Evolutionary conservation across 2,113 vertebrate species (phyloP), one percentile per base, ranked within the genome.

Genomic region (Pipra filicauda): DNA sequence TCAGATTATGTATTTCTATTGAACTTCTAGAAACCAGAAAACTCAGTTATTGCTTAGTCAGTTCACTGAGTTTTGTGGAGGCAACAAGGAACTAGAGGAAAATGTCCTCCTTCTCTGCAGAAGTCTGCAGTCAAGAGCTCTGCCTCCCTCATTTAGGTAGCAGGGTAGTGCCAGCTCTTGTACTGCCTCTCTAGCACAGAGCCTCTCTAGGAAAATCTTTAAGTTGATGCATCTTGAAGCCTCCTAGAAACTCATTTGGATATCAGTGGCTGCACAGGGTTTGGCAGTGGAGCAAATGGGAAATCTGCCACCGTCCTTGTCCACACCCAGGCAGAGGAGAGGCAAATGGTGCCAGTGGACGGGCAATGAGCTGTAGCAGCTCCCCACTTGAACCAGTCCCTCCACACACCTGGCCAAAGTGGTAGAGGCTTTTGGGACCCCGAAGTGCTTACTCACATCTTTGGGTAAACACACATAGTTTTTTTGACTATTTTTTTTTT

Each of bases 301-400:
- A 57, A 5, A 1, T 41, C 46, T 58, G 46, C 23, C 43, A 39
- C 49, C 0, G 0, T 39, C 44, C 19, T 44, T 61, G n/a, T 51
- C 61, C 33, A 12, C 1, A 1, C 35, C 39, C 48, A 55, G 39
- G 54, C n/a, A 33, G 43, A 49, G 65, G 37, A 89, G 41, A 76
- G 27, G 28, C 27, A 57, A 41, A 35, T 0, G 2, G 14, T 39
- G 12, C 52, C 6, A 1, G 44, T n/a, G 61, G 7, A 23, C 22
- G 30, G 62, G 18, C 44, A 27, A 0, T 4, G 15, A 83, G 15
- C 67, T 92, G 41, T 46, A 54, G 27, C n/a, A 91, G 35, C 51
- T 89, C 27, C 27, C 48, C 27, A 4, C 30, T 57, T 43, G 43
- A 65, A 15, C 30, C 64, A 58, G 41, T 48, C 12, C n/a, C 33